These are phyloP conservation scores for Papilio machaon DNA, from an alignment of 1,140 invertebrate species.

Conservation along the genomic window DNA sequence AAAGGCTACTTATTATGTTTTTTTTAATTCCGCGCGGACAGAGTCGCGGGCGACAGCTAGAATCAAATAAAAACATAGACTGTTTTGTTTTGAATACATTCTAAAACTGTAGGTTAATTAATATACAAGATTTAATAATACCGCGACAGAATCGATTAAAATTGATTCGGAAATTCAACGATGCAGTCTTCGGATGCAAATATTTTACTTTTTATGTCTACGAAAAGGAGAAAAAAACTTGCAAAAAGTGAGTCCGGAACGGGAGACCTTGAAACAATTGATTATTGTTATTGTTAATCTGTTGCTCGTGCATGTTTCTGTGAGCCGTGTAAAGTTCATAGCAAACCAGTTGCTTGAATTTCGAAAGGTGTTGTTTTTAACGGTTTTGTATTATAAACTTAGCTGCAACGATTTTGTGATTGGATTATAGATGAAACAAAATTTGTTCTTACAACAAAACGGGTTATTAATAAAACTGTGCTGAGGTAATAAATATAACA, in stretches of 20 bases:
- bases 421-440: background rate
- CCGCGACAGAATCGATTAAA: conserved; percentile 13
- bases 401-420: background rate
- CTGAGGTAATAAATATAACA: background rate
- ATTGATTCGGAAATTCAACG: conserved; percentile 17
- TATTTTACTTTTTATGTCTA: conserved; percentile 10
- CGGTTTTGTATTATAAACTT: background rate
- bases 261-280: conserved; percentile 26
- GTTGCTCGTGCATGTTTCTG: conserved; percentile 11
- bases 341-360: background rate
- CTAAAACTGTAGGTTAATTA: background rate
- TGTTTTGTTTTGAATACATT: background rate
- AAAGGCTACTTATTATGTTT: too few species aligned
- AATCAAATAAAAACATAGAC: too few species aligned
- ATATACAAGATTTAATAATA: background rate
- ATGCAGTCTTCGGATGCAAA: conserved; percentile 19
- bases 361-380: conserved; percentile 16
- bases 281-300: conserved; percentile 29
- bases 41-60: too few species aligned
- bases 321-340: background rate
- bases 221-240: conserved; percentile 9
- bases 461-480: background rate
- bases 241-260: background rate
- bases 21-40: too few species aligned
- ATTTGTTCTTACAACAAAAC: conserved; percentile 1